Conservation (phyloP, 1,140 invertebrate genomes). For the Ips typographus region DNA sequence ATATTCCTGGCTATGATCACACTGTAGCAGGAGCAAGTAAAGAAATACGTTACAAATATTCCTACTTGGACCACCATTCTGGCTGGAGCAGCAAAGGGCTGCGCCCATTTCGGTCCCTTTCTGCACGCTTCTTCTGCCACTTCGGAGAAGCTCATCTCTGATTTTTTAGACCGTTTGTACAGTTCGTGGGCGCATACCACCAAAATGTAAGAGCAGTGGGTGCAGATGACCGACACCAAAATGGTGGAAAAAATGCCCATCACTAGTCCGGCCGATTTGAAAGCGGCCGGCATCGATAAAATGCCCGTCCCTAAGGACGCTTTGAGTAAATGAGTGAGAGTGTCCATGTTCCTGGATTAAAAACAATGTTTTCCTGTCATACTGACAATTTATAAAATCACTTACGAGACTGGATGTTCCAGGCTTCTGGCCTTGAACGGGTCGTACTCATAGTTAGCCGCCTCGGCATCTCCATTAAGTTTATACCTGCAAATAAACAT, state of each 20-base stretch:
- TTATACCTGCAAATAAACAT: conserved; percentile 60
- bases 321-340: conserved; percentile 82
- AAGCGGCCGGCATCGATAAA: conserved; percentile 85
- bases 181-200: conserved; percentile 80
- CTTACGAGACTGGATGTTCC: conserved; percentile 81
- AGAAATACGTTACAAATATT: conserved; percentile 79
- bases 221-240: conserved; percentile 79
- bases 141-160: conserved; percentile 76
- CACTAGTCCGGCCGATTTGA: conserved; percentile 76
- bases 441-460: conserved; percentile 62
- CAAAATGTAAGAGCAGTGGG: conserved; percentile 82
- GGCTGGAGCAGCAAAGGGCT: conserved; percentile 62
- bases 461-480: conserved; percentile 58
- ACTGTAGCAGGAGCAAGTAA: conserved; percentile 80
- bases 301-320: conserved; percentile 90
- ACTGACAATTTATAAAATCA: conserved; percentile 41
- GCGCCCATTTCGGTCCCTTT: conserved; percentile 67
- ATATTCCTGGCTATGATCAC: conserved; percentile 78
- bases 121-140: conserved; percentile 73
- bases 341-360: conserved; percentile 72
- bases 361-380: background rate
- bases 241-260: conserved; percentile 76
- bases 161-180: conserved; percentile 67
- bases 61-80: conserved; percentile 61
- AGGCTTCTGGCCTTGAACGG: conserved; percentile 71